Evolutionary conservation across 2,797 vertebrate genomes (phyloP).

Genomic region (Luscinia megarhynchos): DNA sequence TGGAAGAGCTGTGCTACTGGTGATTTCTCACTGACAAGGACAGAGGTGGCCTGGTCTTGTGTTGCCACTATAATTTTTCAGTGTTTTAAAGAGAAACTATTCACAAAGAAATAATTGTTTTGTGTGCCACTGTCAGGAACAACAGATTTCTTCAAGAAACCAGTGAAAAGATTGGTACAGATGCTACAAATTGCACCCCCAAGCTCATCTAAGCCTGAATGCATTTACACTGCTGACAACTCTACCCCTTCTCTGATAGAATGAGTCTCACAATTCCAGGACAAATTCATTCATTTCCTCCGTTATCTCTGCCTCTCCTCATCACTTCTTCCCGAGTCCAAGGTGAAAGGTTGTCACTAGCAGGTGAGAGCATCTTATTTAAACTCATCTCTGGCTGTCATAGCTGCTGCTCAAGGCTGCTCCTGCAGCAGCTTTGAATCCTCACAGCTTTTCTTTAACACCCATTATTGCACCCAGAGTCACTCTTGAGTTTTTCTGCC

Average conservation of each 20-base stretch:
- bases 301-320: neutral
- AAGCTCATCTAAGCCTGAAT: neutral
- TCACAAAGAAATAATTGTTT: neutral
- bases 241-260: neutral
- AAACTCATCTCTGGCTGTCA: slow-evolving; percentile 4
- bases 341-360: neutral
- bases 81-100: neutral
- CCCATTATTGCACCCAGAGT: neutral
- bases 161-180: neutral
- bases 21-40: neutral
- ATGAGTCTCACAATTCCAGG: neutral
- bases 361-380: neutral
- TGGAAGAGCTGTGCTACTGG: neutral
- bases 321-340: neutral
- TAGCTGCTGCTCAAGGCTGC: neutral
- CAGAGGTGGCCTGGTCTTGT: neutral
- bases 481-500: neutral
- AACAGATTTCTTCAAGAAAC: neutral
- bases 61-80: neutral
- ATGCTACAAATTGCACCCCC: neutral
- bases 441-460: neutral
- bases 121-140: neutral
- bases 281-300: slow-evolving; percentile 11
- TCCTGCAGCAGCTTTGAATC: neutral
- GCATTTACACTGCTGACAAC: neutral